Conservation (phyloP, 2,797 vertebrate genomes). For the Sarcophilus harrisii region DNA sequence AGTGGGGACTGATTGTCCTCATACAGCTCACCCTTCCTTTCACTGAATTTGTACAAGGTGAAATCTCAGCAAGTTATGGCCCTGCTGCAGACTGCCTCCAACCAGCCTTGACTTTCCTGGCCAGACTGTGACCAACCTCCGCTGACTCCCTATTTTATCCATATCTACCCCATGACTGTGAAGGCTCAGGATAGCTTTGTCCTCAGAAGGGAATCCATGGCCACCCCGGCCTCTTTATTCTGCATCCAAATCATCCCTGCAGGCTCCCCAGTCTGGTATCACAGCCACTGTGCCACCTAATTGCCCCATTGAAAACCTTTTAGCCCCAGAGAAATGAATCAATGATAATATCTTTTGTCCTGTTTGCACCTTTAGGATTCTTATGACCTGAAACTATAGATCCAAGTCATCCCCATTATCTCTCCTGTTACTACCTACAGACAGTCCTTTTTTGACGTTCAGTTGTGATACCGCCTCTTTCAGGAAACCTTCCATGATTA, state of each 20-base stretch:
- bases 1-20: neutral
- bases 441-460: neutral
- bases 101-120: neutral
- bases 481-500: neutral
- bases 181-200: neutral
- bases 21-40: neutral
- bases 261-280: neutral
- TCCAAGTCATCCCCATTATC: neutral
- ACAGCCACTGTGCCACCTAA: neutral
- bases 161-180: neutral
- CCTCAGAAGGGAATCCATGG: neutral
- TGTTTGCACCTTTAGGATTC: neutral
- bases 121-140: neutral
- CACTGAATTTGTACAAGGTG: neutral
- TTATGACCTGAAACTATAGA: neutral
- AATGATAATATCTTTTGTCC: neutral
- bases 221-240: neutral
- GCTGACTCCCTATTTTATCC: neutral
- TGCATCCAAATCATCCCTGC: neutral
- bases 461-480: neutral
- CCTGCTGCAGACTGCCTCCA: neutral
- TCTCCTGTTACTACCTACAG: neutral
- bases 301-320: neutral
- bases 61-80: neutral
- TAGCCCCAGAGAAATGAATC: neutral